Evolutionary conservation across 2,113 vertebrate genomes (phyloP).

Genomic region (Cariama cristata): DNA sequence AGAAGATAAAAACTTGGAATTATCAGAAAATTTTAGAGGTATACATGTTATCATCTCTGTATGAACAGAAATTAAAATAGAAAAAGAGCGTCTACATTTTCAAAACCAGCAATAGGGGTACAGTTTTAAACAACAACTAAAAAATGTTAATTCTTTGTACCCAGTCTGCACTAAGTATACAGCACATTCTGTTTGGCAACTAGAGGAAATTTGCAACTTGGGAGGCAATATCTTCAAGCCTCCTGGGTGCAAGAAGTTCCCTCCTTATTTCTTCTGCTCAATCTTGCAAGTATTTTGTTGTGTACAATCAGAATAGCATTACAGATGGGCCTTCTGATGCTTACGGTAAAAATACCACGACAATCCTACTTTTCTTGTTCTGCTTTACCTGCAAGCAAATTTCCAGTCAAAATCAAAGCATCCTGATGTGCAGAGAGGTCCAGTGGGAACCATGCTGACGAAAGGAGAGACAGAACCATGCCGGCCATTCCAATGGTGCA

Average conservation of each 20-base stretch:
- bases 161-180: neutral
- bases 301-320: accelerated
- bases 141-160: neutral
- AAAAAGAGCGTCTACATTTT: neutral
- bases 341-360: neutral
- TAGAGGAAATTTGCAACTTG: neutral
- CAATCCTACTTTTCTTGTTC: neutral
- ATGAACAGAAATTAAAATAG: neutral
- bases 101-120: neutral
- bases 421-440: constrained; percentile 97
- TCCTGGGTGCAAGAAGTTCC: neutral
- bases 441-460: constrained; percentile 94
- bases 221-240: neutral
- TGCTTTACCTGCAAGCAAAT: constrained; percentile 88
- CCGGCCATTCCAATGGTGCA: constrained; percentile 89
- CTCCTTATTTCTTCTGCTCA: neutral
- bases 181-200: neutral
- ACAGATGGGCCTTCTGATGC: neutral
- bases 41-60: neutral
- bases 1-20: neutral
- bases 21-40: neutral
- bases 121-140: neutral
- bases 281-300: neutral
- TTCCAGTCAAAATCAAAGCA: constrained; percentile 90
- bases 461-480: constrained; percentile 91